Base-by-base conservation (phyloP, 2,888 invertebrate species). In the Sisyra terminalis region DNA sequence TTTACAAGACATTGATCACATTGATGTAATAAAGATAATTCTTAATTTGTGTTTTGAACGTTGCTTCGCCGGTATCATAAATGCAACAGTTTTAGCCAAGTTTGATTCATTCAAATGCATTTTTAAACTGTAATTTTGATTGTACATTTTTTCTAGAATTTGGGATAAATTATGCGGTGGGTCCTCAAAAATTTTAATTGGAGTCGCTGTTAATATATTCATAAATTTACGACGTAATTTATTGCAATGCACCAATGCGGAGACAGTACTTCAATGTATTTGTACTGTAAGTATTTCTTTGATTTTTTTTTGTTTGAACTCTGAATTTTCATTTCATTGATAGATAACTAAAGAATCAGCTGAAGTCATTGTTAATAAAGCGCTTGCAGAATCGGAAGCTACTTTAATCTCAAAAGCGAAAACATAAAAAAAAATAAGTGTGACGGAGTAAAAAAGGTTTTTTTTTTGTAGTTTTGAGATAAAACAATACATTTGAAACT, bases 161-260 rank as follows among this genome's bases (percentile, higher is more conserved):
- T 89, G 88, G 86, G 89, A 90, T 58, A 88, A 88, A 64, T 65
- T 90, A 29, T 78, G 84, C 55, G 86, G 84, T 32, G 88, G 89
- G 3, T 87, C 87, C 0, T 78, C 76, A 31, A 83, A 81, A 63
- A 82, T 89, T 52, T 66, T 90, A 37, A 73, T 82, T 0, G 88
- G 78, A 59, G 78, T 84, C 2, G 78, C 82, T 36, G 71, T 86
- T 13, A 78, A 80, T 51, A 64, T 84, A 40, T 64, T 87, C 5
- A 75, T 78, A 39, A 81, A 81, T 13, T 61, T 83, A 43, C 69
- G 79, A 46, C 66, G 79, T 50, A 70, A 72, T 47, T 64, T 87
- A 46, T 55, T 84, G 42, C 71, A 70, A 48, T 75, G 78, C 48
- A 70, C 64, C 40, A 70, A 65, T 48, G 55, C 67, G 11, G 71